Evolutionary conservation across 2,113 vertebrate species (phyloP).

Genomic region (Serinus canaria): DNA sequence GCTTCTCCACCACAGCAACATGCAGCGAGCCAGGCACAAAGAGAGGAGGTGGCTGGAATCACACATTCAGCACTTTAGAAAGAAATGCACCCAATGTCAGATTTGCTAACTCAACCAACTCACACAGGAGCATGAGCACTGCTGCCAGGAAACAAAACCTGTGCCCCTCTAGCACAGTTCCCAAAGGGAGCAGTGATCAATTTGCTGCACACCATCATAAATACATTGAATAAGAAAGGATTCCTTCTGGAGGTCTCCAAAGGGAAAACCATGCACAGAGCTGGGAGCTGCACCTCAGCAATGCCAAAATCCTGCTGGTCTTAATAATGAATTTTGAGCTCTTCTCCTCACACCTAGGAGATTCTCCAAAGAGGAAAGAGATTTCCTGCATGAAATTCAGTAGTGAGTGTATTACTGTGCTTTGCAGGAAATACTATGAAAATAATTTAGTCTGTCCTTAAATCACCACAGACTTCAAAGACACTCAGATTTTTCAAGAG

Average conservation of each 20-base stretch:
- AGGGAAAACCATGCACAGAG: neutral
- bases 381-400: neutral
- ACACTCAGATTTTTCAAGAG: neutral
- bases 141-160: neutral
- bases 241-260: neutral
- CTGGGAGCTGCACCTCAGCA: neutral
- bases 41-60: neutral
- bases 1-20: neutral
- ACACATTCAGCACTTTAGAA: conserved; percentile 40
- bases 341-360: neutral
- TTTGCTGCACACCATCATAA: neutral
- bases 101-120: conserved; percentile 16
- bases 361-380: neutral
- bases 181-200: neutral
- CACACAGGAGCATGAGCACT: neutral
- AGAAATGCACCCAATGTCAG: neutral
- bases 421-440: neutral
- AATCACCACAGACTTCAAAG: neutral
- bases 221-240: neutral
- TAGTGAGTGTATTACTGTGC: neutral
- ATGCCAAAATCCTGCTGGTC: neutral
- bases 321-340: neutral
- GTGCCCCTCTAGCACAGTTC: neutral
- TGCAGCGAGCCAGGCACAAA: neutral
- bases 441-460: neutral